These are phyloP conservation scores for Tiliacea aurago DNA, from an alignment of 2,888 invertebrate species.

Conservation along the genomic window DNA sequence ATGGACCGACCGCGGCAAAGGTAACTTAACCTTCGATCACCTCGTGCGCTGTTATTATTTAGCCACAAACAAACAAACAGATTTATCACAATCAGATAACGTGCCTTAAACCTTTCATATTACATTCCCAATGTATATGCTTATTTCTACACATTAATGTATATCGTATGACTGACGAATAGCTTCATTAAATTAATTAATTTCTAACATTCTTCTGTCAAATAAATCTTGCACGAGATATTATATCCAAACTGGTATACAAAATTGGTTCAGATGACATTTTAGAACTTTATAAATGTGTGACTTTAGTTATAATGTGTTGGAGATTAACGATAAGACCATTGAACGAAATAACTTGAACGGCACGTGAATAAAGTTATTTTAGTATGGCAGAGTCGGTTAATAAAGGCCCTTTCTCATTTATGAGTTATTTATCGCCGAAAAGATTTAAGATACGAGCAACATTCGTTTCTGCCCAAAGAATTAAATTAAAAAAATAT, in stretches of 20 bases:
- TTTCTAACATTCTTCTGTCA: constrained; percentile 34
- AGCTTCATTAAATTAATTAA: constrained; percentile 52
- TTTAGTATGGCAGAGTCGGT: constrained; percentile 5
- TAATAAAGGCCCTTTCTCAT: constrained; percentile 33
- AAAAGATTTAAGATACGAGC: constrained; percentile 30
- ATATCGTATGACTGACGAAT: constrained; percentile 55
- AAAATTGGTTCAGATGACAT: constrained; percentile 43
- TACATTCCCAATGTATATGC: background rate
- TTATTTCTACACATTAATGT: background rate
- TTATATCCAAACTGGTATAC: constrained; percentile 32
- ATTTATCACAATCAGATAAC: constrained; percentile 17
- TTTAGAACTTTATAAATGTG: constrained; percentile 42
- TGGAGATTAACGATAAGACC: constrained; percentile 46
- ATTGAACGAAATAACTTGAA: constrained; percentile 26
- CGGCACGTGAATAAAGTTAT: constrained; percentile 32
- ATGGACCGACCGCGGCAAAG: background rate
- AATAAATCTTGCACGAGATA: constrained; percentile 51
- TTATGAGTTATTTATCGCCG: constrained; percentile 23
- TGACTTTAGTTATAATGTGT: constrained; percentile 42
- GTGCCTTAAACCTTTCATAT: background rate
- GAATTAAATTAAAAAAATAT: background rate
- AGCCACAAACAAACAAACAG: background rate
- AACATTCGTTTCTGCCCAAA: background rate
- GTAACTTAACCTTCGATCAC: background rate
- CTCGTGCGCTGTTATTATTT: background rate